A percentile compares a stretch with the other conserved stretches of the same genome.
Evolutionary conservation across 2,797 vertebrate species (phyloP).

Genomic region (Pyrocephalus nanus): DNA sequence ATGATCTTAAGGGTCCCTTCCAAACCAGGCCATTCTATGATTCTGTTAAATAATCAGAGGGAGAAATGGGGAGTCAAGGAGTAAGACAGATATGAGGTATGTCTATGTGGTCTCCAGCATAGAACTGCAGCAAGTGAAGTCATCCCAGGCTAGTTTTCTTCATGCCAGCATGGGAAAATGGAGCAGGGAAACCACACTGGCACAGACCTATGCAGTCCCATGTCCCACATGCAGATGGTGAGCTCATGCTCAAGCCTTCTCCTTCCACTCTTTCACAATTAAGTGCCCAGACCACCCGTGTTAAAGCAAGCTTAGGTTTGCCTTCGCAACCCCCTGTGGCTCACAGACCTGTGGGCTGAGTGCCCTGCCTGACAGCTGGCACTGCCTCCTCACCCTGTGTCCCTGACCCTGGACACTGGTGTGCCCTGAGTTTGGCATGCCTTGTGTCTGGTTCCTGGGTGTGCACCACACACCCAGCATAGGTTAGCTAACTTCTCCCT

Average conservation of each 20-base stretch:
- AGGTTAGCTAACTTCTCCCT: not conserved
- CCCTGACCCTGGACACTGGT: not conserved
- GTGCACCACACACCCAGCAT: not conserved
- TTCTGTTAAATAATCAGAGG: not conserved
- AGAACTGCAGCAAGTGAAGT: not conserved
- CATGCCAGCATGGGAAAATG: not conserved
- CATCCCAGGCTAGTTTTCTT: not conserved
- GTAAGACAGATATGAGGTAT: not conserved
- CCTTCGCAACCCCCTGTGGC: not conserved
- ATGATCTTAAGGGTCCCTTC: not conserved
- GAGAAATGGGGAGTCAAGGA: not conserved
- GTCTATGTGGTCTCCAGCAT: not conserved
- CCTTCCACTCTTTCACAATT: not conserved
- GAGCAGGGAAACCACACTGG: not conserved
- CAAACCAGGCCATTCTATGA: not conserved
- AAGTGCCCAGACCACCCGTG: not conserved
- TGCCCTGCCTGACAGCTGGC: not conserved
- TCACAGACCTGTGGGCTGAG: not conserved
- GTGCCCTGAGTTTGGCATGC: not conserved
- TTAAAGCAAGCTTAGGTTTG: not conserved
- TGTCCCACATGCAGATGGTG: not conserved
- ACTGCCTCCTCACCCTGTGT: not conserved
- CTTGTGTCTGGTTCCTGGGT: not conserved
- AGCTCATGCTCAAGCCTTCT: not conserved
- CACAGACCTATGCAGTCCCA: not conserved